Evolutionary conservation across 1,140 invertebrate genomes (phyloP).

Genomic region (Thaumetopoea pityocampa): DNA sequence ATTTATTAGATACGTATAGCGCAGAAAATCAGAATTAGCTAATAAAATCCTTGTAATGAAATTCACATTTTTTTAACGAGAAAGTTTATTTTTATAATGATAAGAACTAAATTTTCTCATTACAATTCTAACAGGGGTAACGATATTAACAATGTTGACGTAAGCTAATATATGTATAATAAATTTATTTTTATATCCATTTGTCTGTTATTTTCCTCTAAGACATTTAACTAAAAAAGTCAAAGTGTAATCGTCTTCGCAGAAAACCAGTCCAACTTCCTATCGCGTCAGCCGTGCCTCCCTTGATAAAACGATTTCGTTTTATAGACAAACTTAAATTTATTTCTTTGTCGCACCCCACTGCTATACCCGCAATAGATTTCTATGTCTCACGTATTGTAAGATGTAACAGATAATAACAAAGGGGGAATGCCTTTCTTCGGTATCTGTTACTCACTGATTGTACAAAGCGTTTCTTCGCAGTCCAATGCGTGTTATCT

Average conservation of each 20-base stretch:
- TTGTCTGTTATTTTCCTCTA: not conserved
- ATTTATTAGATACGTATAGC: too few relatives aligned
- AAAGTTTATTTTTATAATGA: too few relatives aligned
- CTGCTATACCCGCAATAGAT: conserved; percentile 21
- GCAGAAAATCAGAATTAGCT: too few relatives aligned
- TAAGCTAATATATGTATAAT: not conserved
- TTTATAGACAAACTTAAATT: conserved; percentile 31
- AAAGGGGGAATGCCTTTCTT: conserved; percentile 7
- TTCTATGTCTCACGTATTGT: conserved; percentile 17
- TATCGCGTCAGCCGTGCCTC: conserved; percentile 10
- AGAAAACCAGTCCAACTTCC: conserved; percentile 7
- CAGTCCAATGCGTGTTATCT: conserved; percentile 20
- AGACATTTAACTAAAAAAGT: conserved; percentile 23
- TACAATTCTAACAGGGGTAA: too few relatives aligned
- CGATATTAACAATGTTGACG: too few relatives aligned
- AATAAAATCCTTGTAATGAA: too few relatives aligned
- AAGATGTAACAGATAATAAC: conserved; percentile 16
- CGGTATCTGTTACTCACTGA: conserved; percentile 1
- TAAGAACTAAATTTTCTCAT: too few relatives aligned
- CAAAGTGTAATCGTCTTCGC: conserved; percentile 21
- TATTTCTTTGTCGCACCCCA: conserved; percentile 21
- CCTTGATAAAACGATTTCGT: conserved; percentile 27
- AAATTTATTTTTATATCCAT: not conserved
- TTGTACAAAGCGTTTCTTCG: conserved; percentile 7
- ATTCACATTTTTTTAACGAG: too few relatives aligned